Percentiles rank a stretch among this genome's conserved stretches.
phyloP scores from a whole-genome alignment of 1,140 invertebrate genomes.

The Drosophila ironensis region DNA sequence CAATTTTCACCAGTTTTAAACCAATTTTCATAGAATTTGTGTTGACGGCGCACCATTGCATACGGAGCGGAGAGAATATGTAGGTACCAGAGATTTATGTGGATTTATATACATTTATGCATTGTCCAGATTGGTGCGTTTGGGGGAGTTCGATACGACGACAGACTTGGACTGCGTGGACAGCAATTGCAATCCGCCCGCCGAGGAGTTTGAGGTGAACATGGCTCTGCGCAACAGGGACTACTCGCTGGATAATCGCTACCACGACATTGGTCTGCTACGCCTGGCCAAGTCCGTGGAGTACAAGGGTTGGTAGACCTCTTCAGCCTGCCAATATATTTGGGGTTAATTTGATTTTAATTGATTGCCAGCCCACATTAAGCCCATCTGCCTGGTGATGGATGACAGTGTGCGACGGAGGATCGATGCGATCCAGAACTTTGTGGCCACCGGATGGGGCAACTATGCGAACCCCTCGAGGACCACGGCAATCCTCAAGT shows the following conservation, averaged over 20 bases:
- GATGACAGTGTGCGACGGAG: not conserved
- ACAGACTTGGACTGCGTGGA: constrained; percentile 1
- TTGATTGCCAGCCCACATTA: constrained; percentile 6
- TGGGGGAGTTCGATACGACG: constrained; percentile 2
- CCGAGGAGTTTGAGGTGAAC: not conserved
- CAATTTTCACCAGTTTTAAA: not conserved
- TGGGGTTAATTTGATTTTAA: too few species aligned
- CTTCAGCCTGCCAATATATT: too few species aligned
- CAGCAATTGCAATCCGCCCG: not conserved
- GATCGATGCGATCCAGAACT: not conserved
- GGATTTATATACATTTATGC: not conserved
- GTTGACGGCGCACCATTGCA: constrained; percentile 18
- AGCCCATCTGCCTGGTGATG: constrained; percentile 15
- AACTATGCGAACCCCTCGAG: not conserved
- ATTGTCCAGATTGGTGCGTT: constrained; percentile 8
- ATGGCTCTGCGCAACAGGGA: not conserved
- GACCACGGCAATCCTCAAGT: constrained; percentile 1
- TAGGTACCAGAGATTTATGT: not conserved
- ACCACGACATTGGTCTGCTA: constrained; percentile 8
- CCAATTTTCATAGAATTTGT: not conserved
- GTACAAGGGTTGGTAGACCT: constrained; percentile 4
- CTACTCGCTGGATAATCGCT: not conserved
- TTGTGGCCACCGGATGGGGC: constrained; percentile 19
- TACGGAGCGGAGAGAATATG: not conserved
- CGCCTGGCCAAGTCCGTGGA: not conserved